These are phyloP conservation scores for Eupithecia vulgata DNA, from an alignment of 2,888 invertebrate species.

Conservation along the genomic window DNA sequence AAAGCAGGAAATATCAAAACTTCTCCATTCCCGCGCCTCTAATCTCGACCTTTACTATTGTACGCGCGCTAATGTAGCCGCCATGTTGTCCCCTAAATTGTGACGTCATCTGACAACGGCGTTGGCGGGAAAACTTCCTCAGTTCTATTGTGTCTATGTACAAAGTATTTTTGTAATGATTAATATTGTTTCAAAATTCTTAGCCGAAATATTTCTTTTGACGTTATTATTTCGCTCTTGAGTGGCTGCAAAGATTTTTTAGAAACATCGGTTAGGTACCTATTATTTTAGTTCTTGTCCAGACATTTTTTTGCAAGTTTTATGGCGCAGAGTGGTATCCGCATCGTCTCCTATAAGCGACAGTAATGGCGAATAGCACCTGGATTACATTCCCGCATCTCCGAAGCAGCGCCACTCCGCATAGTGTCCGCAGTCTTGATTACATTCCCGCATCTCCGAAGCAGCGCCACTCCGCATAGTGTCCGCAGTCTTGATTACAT, in stretches of 20 bases:
- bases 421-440: conserved; percentile 26
- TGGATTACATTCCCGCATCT: conserved; percentile 20
- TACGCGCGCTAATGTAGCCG: conserved; percentile 20
- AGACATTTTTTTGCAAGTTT: not conserved
- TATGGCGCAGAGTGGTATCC: not conserved
- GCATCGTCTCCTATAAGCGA: not conserved
- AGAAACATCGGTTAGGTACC: not conserved
- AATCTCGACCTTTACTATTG: conserved; percentile 20
- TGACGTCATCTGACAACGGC: conserved; percentile 24
- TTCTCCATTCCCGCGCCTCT: conserved; percentile 22
- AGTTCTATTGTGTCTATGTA: not conserved
- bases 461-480: conserved; percentile 24
- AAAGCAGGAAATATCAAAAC: conserved; percentile 30
- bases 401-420: conserved; percentile 23
- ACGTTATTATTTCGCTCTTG: not conserved
- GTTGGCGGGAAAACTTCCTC: conserved; percentile 22
- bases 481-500: conserved; percentile 25
- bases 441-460: conserved; percentile 19
- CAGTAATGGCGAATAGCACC: conserved; percentile 15
- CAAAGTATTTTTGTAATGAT: not conserved
- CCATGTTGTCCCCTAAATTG: conserved; percentile 17
- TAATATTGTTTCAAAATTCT: not conserved
- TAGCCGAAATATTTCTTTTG: not conserved
- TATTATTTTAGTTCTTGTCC: not conserved
- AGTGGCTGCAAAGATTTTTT: not conserved